phyloP scores from a whole-genome alignment of 2,113 vertebrate species.

The Rhinopomastus cyanomelas region DNA sequence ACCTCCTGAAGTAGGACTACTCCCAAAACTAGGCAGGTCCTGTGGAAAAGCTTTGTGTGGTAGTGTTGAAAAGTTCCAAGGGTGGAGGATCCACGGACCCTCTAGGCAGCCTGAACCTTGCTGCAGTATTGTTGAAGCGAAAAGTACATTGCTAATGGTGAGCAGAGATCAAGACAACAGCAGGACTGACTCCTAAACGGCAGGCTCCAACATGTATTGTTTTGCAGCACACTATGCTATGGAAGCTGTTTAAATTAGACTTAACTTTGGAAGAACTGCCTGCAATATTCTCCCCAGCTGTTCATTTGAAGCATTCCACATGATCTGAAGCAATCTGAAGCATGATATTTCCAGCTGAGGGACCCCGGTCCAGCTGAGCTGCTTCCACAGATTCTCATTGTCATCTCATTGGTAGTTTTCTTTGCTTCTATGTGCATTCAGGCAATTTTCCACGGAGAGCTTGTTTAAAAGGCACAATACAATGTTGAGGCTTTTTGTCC shows the following conservation, averaged over 20 bases:
- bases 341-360: rapidly evolving
- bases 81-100: neutral
- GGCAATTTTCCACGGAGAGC: neutral
- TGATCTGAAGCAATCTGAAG: neutral
- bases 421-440: neutral
- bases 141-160: neutral
- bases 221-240: rapidly evolving
- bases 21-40: neutral
- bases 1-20: neutral
- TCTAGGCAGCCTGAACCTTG: neutral
- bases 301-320: neutral
- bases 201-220: rapidly evolving
- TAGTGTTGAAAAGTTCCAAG: neutral
- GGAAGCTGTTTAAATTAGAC: neutral
- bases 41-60: neutral
- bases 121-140: neutral
- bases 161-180: neutral
- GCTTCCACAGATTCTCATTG: neutral
- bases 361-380: neutral
- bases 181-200: neutral
- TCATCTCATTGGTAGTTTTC: neutral
- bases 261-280: neutral
- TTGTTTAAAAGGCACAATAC: neutral
- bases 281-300: neutral
- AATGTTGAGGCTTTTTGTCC: neutral